Conservation (phyloP, 1,140 invertebrate species). For the Drosophila grimshawi region DNA sequence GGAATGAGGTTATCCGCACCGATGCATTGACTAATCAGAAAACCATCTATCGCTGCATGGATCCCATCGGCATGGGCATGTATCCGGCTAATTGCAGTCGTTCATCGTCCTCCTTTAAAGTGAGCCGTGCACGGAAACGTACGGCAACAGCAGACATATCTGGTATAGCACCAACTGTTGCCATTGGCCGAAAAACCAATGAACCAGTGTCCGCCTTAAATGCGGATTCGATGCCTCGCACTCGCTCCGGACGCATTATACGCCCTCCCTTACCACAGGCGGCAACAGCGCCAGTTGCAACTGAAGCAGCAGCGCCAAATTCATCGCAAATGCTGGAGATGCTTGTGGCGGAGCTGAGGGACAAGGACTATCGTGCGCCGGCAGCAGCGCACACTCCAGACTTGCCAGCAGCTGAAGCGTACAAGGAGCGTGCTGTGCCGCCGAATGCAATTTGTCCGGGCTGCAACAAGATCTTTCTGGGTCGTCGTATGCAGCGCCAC, state of each 20-base stretch:
- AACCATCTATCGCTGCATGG: constrained; percentile 74
- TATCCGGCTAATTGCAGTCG: constrained; percentile 6
- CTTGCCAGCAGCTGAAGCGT: background rate
- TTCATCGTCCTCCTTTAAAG: constrained; percentile 22
- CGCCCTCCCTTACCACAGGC: constrained; percentile 49
- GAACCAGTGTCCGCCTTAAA: constrained; percentile 19
- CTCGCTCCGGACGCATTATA: constrained; percentile 61
- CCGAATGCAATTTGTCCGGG: constrained; percentile 71
- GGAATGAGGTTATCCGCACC: constrained; percentile 72
- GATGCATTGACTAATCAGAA: constrained; percentile 64
- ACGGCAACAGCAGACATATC: background rate
- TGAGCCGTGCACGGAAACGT: constrained; percentile 38
- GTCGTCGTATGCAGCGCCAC: constrained; percentile 72
- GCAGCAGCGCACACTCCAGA: background rate
- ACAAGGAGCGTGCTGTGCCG: constrained; percentile 53
- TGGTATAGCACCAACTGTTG: background rate
- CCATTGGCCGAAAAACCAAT: background rate
- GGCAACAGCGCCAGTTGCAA: background rate
- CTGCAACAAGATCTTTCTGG: constrained; percentile 79
- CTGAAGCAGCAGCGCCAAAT: constrained; percentile 13
- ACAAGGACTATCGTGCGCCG: constrained; percentile 62
- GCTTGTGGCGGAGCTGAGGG: constrained; percentile 57
- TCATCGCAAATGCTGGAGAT: constrained; percentile 40
- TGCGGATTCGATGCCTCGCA: constrained; percentile 39
- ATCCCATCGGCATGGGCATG: constrained; percentile 70